phyloP scores from a whole-genome alignment of 2,888 invertebrate genomes.

The Tetramorium bicarinatum region DNA sequence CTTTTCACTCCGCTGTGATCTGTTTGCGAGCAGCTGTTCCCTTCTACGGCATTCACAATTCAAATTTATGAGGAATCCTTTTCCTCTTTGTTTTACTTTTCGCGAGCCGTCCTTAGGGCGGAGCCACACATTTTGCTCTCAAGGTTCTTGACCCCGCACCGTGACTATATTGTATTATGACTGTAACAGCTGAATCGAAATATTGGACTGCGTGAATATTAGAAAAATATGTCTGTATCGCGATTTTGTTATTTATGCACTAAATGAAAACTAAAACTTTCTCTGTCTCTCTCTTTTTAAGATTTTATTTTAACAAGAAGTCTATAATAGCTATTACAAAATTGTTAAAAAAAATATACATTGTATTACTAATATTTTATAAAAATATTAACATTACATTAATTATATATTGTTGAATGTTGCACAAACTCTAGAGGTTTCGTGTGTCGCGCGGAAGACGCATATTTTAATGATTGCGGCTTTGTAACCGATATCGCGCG shows the following conservation, averaged over 20 bases:
- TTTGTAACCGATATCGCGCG: not conserved
- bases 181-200: too few relatives aligned
- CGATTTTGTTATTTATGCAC: not conserved
- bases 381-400: not conserved
- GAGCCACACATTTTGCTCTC: constrained; percentile 12
- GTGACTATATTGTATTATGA: not conserved
- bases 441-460: not conserved
- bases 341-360: not conserved
- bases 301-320: too few relatives aligned
- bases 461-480: not conserved
- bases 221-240: not conserved
- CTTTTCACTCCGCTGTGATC: not conserved
- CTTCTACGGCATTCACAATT: constrained; percentile 8
- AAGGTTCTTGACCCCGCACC: not conserved
- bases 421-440: not conserved
- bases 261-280: not conserved
- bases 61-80: not conserved
- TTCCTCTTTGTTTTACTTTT: not conserved
- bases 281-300: too few relatives aligned
- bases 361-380: not conserved
- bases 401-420: not conserved
- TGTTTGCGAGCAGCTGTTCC: not conserved
- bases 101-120: not conserved
- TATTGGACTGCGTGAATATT: not conserved
- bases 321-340: not conserved